These are phyloP conservation scores for Hirudinaria manillensis DNA, from an alignment of 2,888 invertebrate genomes.

Conservation along the genomic window DNA sequence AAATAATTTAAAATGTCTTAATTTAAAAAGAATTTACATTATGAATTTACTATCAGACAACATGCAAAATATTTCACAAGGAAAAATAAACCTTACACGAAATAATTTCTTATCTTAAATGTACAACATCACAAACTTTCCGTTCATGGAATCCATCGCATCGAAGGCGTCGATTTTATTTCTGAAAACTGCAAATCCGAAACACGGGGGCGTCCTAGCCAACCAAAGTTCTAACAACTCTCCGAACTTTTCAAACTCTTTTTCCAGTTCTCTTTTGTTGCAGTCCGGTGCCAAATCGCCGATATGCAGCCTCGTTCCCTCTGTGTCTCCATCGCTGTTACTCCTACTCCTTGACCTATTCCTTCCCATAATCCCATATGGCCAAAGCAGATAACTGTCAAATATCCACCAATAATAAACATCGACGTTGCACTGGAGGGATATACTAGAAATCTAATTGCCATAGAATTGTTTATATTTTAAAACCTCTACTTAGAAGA, in stretches of 20 bases:
- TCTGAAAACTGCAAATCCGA: conserved; percentile 61
- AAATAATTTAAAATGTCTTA: too few species aligned
- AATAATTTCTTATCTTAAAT: too few species aligned
- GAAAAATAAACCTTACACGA: too few species aligned
- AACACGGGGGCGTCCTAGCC: conserved; percentile 61
- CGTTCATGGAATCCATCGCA: conserved; percentile 73
- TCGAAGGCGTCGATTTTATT: conserved; percentile 63
- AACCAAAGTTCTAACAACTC: conserved; percentile 60
- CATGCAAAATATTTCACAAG: too few species aligned
- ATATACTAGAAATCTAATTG: too few species aligned
- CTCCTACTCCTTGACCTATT: conserved; percentile 30
- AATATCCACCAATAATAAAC: too few species aligned
- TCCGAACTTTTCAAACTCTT: conserved; percentile 59
- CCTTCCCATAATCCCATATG: background rate
- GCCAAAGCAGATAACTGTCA: too few species aligned
- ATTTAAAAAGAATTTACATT: too few species aligned
- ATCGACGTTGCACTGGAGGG: too few species aligned
- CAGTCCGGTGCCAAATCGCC: conserved; percentile 35
- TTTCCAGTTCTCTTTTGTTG: conserved; percentile 54
- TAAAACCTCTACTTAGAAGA: too few species aligned
- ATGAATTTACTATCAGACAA: too few species aligned
- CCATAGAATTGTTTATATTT: too few species aligned
- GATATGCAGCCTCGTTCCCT: conserved; percentile 36
- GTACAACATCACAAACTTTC: conserved; percentile 61
- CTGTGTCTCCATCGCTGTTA: conserved; percentile 26